Evolutionary conservation across 2,888 invertebrate genomes (phyloP), one percentile per base, ranked within the genome.

Genomic region (Eucera pruinosa): DNA sequence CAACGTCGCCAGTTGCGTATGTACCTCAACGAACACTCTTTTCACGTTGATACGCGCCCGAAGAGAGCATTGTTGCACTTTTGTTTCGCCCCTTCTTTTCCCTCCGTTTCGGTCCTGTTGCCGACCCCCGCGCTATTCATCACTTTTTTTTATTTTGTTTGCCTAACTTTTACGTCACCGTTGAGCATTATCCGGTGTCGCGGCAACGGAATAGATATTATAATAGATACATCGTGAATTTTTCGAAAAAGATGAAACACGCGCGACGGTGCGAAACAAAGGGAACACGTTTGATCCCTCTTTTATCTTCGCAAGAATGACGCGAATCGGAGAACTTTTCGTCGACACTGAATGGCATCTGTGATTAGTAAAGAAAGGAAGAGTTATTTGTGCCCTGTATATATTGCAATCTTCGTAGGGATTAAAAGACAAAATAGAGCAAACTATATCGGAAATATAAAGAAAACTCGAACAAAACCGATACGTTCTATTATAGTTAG

Each of bases 1-100:
- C 78, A 73, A 81, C 82, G 82, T 76, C 81, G 73, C 79, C 82
- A 73, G 83, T 84, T 87, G 85, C 86, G 79, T 86, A 80, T 83
- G 81, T 75, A 75, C 54, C 67, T 47, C 80, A 41, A n/a, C 62
- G 52, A 77, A 54, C 78, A 66, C 45, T 45, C 74, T 33, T 58
- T 57, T 57, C 66, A 60, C 45, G 45, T 65, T 69, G 43, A 55
- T 64, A 62, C 67, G 69, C 60, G 36, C 54, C 33, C 47, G 41
- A 57, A 36, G 33, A 52, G 48, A 47, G 65, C 62, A 80, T 71
- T 80, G 78, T 82, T 72, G 75, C 75, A 78, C 76, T 74, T 72
- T 83, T 80, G 66, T 78, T 61, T 48, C 13, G 50, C 27, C 58
- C 43, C 27, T 30, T 55, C 47, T 64, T 76, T 61, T 65, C 25